Base-by-base conservation (phyloP, 2,888 invertebrate genomes). In the Stenchaetothrips biformis region DNA sequence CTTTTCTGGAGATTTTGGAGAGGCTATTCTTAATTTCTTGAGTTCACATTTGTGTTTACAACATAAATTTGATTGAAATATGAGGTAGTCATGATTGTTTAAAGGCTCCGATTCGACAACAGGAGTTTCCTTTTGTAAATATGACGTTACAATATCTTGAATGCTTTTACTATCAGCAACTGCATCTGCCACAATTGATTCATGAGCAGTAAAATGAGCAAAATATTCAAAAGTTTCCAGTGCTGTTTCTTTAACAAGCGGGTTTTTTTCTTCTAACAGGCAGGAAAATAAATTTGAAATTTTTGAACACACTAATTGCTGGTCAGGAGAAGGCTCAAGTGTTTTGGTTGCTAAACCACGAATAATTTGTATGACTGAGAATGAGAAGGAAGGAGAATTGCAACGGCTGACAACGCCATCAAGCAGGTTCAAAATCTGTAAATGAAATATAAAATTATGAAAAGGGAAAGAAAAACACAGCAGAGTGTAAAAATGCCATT, bases 221-320 rank as follows among this genome's bases (percentile, higher is more conserved):
- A 82, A 82, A 78, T 81, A 82, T 48, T 79, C 80, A 79, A 82
- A 82, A 37, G 77, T 77, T 78, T 82, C 80, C 13, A 82, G 48
- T 3, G 81, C 59, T 9, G 59, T 80, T 48, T 81, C 79, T 27
- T 74, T 59, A 9, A 82, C 82, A 16, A 82, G 18, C 18, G 77
- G 47, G 59, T 80, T 79, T 37, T 48, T 18, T 27, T 82, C 82
- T 79, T 80, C 62, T n/a, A 82, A 79, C 8, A 82, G 74, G 11
- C 47, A 13, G 2, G 82, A 25, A n/a, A 82, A 82, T 21, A 74
- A 74, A 74, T 25, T 7, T 74, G 67, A 74, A 21, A 74, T 21
- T 21, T 74, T 74, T 9, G 67, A 74, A 11, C 67, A 74, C 7
- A 74, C 25, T 21, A 25, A 21, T 6, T 25, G 21, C 11, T 74